Percentiles rank a stretch among this genome's conserved stretches.
These are phyloP conservation scores for Hyposoter dolosus DNA, from an alignment of 2,888 invertebrate genomes.

Conservation along the genomic window DNA sequence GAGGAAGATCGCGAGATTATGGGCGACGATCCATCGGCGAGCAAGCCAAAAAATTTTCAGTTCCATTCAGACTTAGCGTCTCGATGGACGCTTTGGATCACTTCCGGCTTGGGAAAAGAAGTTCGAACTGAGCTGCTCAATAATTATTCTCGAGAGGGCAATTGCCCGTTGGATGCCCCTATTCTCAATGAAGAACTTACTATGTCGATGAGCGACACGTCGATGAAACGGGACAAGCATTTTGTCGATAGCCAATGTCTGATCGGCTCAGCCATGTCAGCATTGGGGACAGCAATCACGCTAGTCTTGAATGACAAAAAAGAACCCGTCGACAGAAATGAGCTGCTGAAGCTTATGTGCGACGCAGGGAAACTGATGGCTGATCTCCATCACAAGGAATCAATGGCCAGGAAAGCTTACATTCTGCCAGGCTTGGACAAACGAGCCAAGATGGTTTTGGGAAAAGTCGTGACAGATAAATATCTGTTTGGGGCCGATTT, in stretches of 20 bases:
- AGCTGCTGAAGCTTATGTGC: constrained; percentile 45
- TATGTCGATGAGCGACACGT: constrained; percentile 39
- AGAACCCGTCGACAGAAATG: constrained; percentile 27
- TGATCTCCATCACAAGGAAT: constrained; percentile 46
- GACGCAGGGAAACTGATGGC: constrained; percentile 48
- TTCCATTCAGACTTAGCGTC: constrained; percentile 50
- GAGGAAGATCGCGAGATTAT: constrained; percentile 14
- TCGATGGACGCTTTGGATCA: constrained; percentile 53
- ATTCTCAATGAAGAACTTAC: constrained; percentile 35
- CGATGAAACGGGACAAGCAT: constrained; percentile 57
- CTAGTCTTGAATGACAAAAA: constrained; percentile 46
- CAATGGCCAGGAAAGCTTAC: constrained; percentile 32
- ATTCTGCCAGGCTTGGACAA: constrained; percentile 48
- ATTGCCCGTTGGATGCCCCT: constrained; percentile 49
- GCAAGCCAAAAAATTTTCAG: constrained; percentile 8
- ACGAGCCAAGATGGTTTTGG: constrained; percentile 33
- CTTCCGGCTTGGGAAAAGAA: constrained; percentile 45
- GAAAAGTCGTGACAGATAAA: constrained; percentile 38
- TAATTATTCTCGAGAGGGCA: constrained; percentile 39
- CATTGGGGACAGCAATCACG: constrained; percentile 53
- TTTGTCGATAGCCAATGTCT: constrained; percentile 55
- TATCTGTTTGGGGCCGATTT: constrained; percentile 57
- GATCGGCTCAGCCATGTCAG: constrained; percentile 57
- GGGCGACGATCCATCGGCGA: constrained; percentile 10
- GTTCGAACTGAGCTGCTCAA: constrained; percentile 3